Evolutionary conservation across 2,797 vertebrate genomes (phyloP).

Genomic region (Mormyrops attenuatus): DNA sequence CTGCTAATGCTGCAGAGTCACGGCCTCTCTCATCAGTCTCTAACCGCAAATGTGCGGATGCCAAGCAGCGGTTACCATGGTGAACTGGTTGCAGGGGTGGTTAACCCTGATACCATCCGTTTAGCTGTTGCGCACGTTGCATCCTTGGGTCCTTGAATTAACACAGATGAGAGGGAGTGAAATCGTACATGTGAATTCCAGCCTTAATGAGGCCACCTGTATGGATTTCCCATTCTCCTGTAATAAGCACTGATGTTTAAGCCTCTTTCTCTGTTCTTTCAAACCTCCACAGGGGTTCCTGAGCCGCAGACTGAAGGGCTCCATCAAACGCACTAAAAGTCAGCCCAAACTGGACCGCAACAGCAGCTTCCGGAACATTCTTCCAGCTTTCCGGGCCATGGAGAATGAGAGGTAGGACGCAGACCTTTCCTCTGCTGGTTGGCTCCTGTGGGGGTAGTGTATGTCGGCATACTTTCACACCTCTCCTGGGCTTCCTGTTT

Average conservation of each 20-base stretch:
- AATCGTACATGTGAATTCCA: neutral
- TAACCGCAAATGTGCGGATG: conserved; percentile 38
- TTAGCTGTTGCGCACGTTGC: conserved; percentile 39
- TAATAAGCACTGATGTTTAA: neutral
- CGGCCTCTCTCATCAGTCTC: conserved; percentile 35
- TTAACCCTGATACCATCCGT: conserved; percentile 48
- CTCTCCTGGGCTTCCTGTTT: neutral
- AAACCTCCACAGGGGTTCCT: conserved; percentile 65
- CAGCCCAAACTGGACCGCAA: conserved; percentile 77
- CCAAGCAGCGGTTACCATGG: conserved; percentile 63
- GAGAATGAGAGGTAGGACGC: conserved; percentile 67
- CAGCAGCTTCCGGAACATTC: conserved; percentile 77
- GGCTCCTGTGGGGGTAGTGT: neutral
- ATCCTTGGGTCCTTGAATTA: neutral
- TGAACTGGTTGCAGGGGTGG: conserved; percentile 63
- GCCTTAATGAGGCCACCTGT: neutral
- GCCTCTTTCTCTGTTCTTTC: neutral
- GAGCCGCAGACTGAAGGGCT: conserved; percentile 74
- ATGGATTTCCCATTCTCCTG: neutral
- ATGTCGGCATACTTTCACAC: neutral
- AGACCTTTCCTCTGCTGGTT: neutral
- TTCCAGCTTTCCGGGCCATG: conserved; percentile 68
- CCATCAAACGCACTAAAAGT: conserved; percentile 75
- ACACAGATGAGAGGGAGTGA: neutral
- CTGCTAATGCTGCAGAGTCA: conserved; percentile 23